Evolutionary conservation across 1,140 invertebrate genomes (phyloP), one percentile per base, ranked within the genome.

Genomic region (Drosophila kohkoa): DNA sequence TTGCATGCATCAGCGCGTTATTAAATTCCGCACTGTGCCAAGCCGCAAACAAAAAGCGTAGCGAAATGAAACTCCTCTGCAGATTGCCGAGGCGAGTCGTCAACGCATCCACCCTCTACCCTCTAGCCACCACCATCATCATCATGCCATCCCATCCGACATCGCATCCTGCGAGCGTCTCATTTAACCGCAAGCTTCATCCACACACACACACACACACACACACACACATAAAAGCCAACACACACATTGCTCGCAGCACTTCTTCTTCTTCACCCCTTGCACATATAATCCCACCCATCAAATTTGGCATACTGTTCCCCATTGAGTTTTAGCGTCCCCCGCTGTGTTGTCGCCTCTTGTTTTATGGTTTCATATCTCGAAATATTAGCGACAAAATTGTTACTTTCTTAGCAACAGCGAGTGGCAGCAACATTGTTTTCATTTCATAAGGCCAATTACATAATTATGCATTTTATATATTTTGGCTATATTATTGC

Each of bases 1-100:
- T 81, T 89, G 85, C 85, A 89, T 89, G 86, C 85, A 89, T 89
- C 86, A 89, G 78, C 75, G 81, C 85, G 72, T 90, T 89, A 89
- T 89, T 89, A 89, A 89, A 89, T 89, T 89, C 85, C 85, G 66
- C 51, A 74, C 64, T 73, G 75, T 77, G 70, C 65, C 35, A 71
- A 73, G 49, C 63, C 69, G 55, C 75, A 77, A 67, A 77, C 74
- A 77, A 67, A 70, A 65, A 71, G 58, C 58, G 43, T 25, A 59
- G 25, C 60, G 54, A 64, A 43, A 71, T 52, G 28, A 65, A 65
- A 55, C 63, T 46, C 49, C 25, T 59, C 55, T n/a, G 49, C 30
- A 69, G 72, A 75, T 62, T 59, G 66, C 49, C 48, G 35, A 48
- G 43, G n/a, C 52, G 55, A 43, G 43, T 64, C 67, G 59, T 48